These are phyloP conservation scores for human (Homo sapiens) DNA, from an alignment of 2,113 vertebrate genomes.

Conservation along the genomic window DNA sequence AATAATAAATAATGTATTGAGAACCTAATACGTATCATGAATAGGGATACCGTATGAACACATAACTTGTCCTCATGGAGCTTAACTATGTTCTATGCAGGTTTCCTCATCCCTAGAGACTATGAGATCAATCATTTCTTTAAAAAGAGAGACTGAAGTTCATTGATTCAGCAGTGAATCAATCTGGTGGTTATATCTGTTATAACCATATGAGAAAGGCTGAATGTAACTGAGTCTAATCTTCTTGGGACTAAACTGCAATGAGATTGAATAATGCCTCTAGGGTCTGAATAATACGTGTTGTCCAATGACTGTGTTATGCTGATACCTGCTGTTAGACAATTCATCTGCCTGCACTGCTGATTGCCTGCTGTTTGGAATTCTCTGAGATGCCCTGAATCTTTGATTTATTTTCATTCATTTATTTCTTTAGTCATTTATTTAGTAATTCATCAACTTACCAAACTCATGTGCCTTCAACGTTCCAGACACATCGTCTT, in stretches of 20 bases:
- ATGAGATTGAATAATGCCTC: conserved; percentile 47
- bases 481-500: not conserved
- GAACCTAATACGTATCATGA: not conserved
- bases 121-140: conserved; percentile 6
- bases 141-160: conserved; percentile 37
- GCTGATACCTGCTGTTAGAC: conserved; percentile 17
- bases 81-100: not conserved
- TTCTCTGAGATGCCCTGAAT: conserved; percentile 39
- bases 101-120: not conserved
- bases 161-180: conserved; percentile 15
- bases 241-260: conserved; percentile 50
- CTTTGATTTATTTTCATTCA: conserved; percentile 46
- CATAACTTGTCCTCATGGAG: not conserved
- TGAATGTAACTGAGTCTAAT: conserved; percentile 23
- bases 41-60: not conserved
- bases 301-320: conserved; percentile 39
- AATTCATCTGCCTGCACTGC: conserved; percentile 30
- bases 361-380: not conserved
- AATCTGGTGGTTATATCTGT: conserved; percentile 6
- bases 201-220: conserved; percentile 36
- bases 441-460: conserved; percentile 31
- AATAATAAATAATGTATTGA: not conserved
- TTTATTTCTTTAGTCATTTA: conserved; percentile 29
- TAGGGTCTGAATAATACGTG: not conserved
- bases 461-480: not conserved